phyloP scores from a whole-genome alignment of 2,113 vertebrate genomes.

The Nicator chloris region DNA sequence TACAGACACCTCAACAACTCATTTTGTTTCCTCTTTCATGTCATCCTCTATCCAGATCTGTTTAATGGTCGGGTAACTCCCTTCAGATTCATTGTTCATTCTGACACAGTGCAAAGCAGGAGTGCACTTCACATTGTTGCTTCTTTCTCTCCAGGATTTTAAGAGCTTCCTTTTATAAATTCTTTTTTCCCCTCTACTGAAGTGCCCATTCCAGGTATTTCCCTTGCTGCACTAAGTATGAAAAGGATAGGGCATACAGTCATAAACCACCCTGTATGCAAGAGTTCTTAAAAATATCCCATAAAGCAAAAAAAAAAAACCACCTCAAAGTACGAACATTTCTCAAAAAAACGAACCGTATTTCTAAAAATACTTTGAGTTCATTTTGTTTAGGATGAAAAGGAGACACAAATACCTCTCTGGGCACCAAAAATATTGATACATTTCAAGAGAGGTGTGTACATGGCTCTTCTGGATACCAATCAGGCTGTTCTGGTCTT shows the following conservation, averaged over 20 bases:
- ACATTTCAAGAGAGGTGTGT: neutral
- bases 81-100: neutral
- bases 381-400: neutral
- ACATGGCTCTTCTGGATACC: neutral
- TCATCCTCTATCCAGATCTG: neutral
- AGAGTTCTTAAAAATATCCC: neutral
- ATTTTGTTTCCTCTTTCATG: neutral
- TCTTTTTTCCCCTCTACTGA: neutral
- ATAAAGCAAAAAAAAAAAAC: fast-evolving
- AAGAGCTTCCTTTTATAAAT: neutral
- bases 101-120: neutral
- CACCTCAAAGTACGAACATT: neutral
- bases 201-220: neutral
- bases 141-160: neutral
- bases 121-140: neutral
- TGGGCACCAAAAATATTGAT: neutral
- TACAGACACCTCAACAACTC: neutral
- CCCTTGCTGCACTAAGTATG: neutral
- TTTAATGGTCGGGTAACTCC: neutral
- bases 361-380: neutral
- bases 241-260: neutral
- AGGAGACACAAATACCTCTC: neutral
- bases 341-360: neutral
- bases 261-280: neutral
- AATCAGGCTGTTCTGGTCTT: neutral